Conservation (phyloP, 2,113 vertebrate species). For the Brachirus orientalis region DNA sequence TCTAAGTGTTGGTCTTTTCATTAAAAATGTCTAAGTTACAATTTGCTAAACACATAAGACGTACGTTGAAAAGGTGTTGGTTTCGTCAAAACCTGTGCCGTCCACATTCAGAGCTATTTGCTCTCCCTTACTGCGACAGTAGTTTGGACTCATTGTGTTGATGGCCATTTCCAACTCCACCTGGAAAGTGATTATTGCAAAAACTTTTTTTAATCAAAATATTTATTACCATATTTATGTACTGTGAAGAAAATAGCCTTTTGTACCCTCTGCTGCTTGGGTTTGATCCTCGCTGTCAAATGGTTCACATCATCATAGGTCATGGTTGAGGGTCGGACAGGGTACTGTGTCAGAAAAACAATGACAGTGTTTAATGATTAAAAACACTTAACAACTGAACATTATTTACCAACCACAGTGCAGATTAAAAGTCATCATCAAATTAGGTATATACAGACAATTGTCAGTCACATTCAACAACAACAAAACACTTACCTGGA, state of each 20-base stretch:
- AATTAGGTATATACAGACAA: background rate
- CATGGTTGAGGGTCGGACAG: slow-evolving; percentile 92
- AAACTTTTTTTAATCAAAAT: background rate
- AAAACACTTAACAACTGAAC: background rate
- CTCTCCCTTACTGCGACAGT: slow-evolving; percentile 97
- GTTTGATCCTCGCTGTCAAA: slow-evolving; percentile 94
- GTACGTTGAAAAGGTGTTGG: slow-evolving; percentile 91
- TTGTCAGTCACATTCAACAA: too few relatives aligned
- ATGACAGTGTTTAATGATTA: slow-evolving; percentile 4
- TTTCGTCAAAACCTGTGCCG: slow-evolving; percentile 87
- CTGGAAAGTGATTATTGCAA: slow-evolving; percentile 63
- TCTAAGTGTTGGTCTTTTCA: too few relatives aligned
- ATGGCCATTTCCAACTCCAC: slow-evolving; percentile 93
- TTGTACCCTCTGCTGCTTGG: slow-evolving; percentile 94
- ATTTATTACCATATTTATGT: background rate
- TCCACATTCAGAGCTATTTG: slow-evolving; percentile 98
- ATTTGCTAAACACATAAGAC: slow-evolving; percentile 68
- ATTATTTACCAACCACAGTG: background rate
- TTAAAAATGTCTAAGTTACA: background rate
- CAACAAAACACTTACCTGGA: slow-evolving; percentile 86
- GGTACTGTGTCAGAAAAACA: slow-evolving; percentile 84
- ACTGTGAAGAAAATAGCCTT: background rate
- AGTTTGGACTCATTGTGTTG: slow-evolving; percentile 93
- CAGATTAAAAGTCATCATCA: background rate
- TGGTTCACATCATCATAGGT: slow-evolving; percentile 91